These are phyloP conservation scores for Paracentrotus lividus DNA, from an alignment of 53 echinoderm and acorn worm species.

Conservation along the genomic window DNA sequence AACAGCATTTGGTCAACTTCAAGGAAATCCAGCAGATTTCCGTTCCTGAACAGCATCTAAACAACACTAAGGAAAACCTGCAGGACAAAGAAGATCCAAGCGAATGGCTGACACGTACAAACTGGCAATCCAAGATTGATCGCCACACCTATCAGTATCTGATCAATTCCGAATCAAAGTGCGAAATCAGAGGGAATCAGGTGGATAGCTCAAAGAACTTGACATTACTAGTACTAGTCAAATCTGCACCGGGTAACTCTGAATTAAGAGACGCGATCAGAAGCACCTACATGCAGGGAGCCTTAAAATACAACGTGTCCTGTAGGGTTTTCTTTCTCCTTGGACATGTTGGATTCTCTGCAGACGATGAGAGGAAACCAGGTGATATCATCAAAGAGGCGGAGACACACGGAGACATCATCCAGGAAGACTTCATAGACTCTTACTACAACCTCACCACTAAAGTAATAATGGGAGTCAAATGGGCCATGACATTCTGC, in stretches of 20 bases:
- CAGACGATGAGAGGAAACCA: neutral
- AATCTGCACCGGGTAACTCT: constrained; percentile 7
- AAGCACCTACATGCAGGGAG: constrained; percentile 11
- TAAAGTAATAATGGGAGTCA: neutral
- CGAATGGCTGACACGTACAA: neutral
- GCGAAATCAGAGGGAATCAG: neutral
- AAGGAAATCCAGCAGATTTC: too few species aligned
- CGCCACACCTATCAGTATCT: constrained; percentile 1
- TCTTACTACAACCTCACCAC: constrained; percentile 33
- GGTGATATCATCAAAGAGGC: constrained; percentile 10
- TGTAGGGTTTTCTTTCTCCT: neutral
- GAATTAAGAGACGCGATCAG: constrained; percentile 10
- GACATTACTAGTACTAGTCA: constrained; percentile 7
- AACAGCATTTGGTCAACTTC: too few species aligned
- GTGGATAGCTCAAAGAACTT: neutral
- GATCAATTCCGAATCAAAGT: neutral
- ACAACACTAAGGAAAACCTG: neutral
- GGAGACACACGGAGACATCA: neutral
- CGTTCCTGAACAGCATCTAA: neutral
- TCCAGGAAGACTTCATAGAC: constrained; percentile 30
- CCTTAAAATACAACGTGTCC: constrained; percentile 15
- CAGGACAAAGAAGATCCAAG: neutral
- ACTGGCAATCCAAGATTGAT: constrained; percentile 22
- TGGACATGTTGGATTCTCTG: constrained; percentile 7
- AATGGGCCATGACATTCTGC: constrained; percentile 46